These are phyloP conservation scores for Muscina levida DNA, from an alignment of 2,888 invertebrate species.

Conservation along the genomic window DNA sequence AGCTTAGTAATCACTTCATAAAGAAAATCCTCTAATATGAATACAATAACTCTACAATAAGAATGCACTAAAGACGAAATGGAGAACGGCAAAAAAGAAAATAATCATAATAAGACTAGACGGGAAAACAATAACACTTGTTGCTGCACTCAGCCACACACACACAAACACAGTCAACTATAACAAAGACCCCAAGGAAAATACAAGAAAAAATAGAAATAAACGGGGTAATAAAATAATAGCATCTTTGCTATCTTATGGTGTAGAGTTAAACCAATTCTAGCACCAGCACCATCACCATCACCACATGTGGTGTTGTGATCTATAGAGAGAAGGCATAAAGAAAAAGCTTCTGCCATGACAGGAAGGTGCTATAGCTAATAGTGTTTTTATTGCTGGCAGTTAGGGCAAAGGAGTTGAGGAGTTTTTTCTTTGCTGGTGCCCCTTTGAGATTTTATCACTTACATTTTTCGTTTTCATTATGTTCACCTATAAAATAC, in stretches of 20 bases:
- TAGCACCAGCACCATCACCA: no score
- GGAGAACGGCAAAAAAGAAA: no score
- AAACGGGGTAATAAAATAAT: slow-evolving; percentile 30
- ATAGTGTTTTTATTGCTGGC: not conserved
- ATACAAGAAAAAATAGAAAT: not conserved
- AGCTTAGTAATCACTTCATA: no score
- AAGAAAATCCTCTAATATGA: slow-evolving; percentile 22
- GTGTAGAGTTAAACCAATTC: slow-evolving; percentile 14
- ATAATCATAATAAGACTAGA: slow-evolving; percentile 12
- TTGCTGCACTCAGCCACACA: no score
- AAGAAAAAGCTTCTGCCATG: not conserved
- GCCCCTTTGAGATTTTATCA: slow-evolving; percentile 8
- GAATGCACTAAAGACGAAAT: no score
- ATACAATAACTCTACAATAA: not conserved
- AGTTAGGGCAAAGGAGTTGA: no score
- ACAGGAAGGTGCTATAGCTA: not conserved
- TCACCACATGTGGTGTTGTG: slow-evolving; percentile 30
- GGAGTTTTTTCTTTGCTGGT: no score
- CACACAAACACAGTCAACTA: no score
- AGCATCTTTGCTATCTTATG: not conserved
- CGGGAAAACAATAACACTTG: slow-evolving; percentile 21
- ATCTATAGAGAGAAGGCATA: not conserved
- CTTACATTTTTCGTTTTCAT: slow-evolving; percentile 28
- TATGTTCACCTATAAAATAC: slow-evolving; percentile 25
- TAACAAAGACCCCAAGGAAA: not conserved